Evolutionary conservation across 1,140 invertebrate genomes (phyloP), one percentile per base, ranked within the genome.

Genomic region (Saccostrea echinata): DNA sequence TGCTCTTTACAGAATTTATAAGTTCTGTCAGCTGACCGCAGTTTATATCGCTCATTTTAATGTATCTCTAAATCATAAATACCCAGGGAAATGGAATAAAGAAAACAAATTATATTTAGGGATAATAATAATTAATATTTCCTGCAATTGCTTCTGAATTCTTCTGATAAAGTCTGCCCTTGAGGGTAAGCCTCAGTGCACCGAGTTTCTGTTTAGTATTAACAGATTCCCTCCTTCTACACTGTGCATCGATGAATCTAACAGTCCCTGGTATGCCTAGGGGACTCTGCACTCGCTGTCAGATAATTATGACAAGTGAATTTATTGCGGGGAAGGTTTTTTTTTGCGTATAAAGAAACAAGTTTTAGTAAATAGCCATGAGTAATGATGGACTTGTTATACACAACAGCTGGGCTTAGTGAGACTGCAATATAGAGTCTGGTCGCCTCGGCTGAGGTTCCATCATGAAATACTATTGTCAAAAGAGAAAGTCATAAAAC

Each of bases 41-140:
- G 43, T 8, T 43, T 43, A 43, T 43, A 43, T 43, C 43, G 9
- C 43, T 43, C 43, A 43, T 0, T 9, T 43, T 9, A 61, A 18
- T 21, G 33, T 21, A 81, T 81, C 33, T 81, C 9, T 81, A 9
- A 3, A 81, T 81, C 33, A 27, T 81, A 51, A 81, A 81, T 81
- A 35, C 30, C 76, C 30, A n/a, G 76, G 43, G 30, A 81, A 35
- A 81, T 27, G 24, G 24, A 13, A 30, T 16, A 21, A 30, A 18
- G 30, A 35, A 81, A 33, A 81, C n/a, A 21, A 81, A 51, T 51
- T 81, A 81, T 81, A 33, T n/a, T 30, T 1, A 30, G 30, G 68
- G 68, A 76, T 76, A 16, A 30, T 76, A 2, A 76, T 27, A 16
- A 33, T 76, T 33, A 76, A 35, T 76, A 76, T 76, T 13, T 76